Evolutionary conservation across 2,797 vertebrate species (phyloP).

Genomic region (Trichosurus vulpecula): DNA sequence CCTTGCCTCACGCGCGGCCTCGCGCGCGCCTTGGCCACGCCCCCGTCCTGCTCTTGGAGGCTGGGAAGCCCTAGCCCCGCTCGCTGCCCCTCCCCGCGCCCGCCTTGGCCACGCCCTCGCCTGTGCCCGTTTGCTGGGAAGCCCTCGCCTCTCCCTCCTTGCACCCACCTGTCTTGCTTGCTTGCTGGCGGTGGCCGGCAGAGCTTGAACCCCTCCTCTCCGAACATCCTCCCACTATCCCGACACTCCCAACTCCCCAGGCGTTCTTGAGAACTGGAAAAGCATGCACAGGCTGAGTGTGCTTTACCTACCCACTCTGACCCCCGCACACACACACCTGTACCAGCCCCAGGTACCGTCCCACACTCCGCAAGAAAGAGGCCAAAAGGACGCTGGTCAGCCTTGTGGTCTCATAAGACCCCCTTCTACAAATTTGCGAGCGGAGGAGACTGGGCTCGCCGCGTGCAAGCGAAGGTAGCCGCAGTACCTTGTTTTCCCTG

Average conservation of each 20-base stretch:
- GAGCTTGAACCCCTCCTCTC: fast-evolving
- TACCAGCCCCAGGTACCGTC: not conserved
- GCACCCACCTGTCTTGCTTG: fast-evolving
- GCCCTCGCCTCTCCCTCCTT: fast-evolving
- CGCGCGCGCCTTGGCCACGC: conserved; percentile 3
- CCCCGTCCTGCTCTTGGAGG: not conserved
- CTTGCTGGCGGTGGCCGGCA: fast-evolving
- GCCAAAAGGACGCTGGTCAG: not conserved
- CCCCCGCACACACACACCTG: not conserved
- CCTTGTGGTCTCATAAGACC: not conserved
- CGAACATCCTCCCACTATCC: not conserved
- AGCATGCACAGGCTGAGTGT: conserved; percentile 14
- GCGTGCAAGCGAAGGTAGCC: conserved; percentile 58
- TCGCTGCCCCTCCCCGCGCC: conserved; percentile 18
- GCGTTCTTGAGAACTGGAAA: conserved; percentile 58
- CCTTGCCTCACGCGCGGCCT: conserved; percentile 31
- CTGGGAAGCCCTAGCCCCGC: not conserved
- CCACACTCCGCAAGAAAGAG: not conserved
- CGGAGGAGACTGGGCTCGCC: not conserved
- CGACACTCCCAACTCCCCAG: not conserved
- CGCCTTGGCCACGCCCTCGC: conserved; percentile 1
- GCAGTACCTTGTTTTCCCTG: conserved; percentile 49
- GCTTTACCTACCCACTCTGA: not conserved
- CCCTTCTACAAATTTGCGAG: not conserved
- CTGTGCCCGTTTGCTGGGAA: fast-evolving